Percentiles rank a stretch among this genome's conserved stretches.
These are phyloP conservation scores for Cephalopholis sonnerati DNA, from an alignment of 2,113 vertebrate species.

Conservation along the genomic window DNA sequence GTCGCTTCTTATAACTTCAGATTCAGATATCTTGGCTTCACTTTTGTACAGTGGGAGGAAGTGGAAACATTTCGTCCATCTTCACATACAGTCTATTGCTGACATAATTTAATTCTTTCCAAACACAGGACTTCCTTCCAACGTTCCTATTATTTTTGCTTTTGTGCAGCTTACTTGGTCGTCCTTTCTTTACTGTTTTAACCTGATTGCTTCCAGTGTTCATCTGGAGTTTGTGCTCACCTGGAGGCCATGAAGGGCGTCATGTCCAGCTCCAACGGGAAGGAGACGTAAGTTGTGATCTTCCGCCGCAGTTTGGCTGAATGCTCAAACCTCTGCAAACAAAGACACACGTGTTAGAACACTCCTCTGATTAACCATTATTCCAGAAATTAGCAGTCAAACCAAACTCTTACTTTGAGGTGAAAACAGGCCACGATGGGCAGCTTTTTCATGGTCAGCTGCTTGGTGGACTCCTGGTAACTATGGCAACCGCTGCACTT, in stretches of 20 bases:
- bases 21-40: too few relatives aligned
- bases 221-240: constrained; percentile 75
- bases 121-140: too few relatives aligned
- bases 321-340: constrained; percentile 88
- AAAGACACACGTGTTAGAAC: not conserved
- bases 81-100: too few relatives aligned
- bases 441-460: constrained; percentile 99
- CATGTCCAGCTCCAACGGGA: constrained; percentile 98
- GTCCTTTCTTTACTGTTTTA: too few relatives aligned
- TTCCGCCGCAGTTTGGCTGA: constrained; percentile 97
- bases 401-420: constrained; percentile 91
- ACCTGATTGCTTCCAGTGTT: too few relatives aligned
- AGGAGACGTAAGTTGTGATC: constrained; percentile 98
- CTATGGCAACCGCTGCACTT: constrained; percentile 99
- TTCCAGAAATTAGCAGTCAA: too few relatives aligned
- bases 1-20: too few relatives aligned
- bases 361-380: not conserved
- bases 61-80: too few relatives aligned
- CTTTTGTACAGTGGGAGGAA: too few relatives aligned
- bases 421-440: constrained; percentile 99
- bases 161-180: too few relatives aligned
- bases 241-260: constrained; percentile 99
- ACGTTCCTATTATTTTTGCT: too few relatives aligned
- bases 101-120: too few relatives aligned
- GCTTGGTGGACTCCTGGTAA: constrained; percentile 99